Evolutionary conservation across 2,113 vertebrate species (phyloP), one percentile per base, ranked within the genome.

Genomic region (Actenoides lindsayi): DNA sequence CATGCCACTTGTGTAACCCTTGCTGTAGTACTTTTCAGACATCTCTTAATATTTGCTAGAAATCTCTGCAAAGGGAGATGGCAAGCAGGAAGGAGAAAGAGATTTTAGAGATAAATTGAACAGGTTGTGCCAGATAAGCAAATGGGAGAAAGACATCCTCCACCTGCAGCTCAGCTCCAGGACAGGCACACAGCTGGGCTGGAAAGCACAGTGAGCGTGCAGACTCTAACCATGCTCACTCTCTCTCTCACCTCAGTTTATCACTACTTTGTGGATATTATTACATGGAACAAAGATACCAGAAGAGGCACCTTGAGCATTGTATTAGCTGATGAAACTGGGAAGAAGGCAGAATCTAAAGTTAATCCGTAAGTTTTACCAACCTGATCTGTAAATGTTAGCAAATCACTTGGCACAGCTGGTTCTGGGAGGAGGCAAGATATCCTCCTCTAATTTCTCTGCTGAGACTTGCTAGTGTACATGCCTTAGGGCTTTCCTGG

Each of bases 251-350:
- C 60, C 44, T 85, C 70, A 99, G 99, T 97, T 70, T 98, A 98
- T 87, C 96, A 97, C 94, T 99, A 99, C 94, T 98, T 93, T 79
- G 85, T 99, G 97, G 99, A 99, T 19, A 98, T 99, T 82, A 76
- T 98, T 81, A 98, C 98, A 5, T 99, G 99, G 99, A 99, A 99
- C 91, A 97, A 97, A 79, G 94, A 97, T 4, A 57, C 89, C 51
- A 98, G 93, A 44, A 98, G 98, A 98, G 99, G 98, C 18, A 98
- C 97, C 83, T 94, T 99, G 27, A 99, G 98, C 27, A 78, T 99
- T 71, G 97, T 97, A 85, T 89, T 99, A 18, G 97, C 71, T 69
- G 96, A 98, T n/a, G 80, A 95, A 53, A 88, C 81, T 13, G 97
- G 95, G 41, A 86, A 95, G 63, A 94, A 97, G 77, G 96, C 98